phyloP scores from a whole-genome alignment of 2,113 vertebrate species.

The Gallinago jamesoni region DNA sequence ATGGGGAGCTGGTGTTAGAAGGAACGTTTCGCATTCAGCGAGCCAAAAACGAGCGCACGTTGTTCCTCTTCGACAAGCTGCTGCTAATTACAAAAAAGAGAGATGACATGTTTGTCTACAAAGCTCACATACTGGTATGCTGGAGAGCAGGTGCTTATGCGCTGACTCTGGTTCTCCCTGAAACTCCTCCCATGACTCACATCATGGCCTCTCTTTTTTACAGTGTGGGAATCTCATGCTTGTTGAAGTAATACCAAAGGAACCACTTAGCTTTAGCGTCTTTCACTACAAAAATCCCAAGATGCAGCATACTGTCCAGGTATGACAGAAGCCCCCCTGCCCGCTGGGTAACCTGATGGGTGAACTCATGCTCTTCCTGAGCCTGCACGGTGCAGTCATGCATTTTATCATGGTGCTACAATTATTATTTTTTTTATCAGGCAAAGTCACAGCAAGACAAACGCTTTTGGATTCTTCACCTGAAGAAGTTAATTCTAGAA shows the following conservation, averaged over 20 bases:
- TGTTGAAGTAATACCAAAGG: constrained; percentile 97
- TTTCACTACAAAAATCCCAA: constrained; percentile 99
- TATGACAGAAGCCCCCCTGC: constrained; percentile 57
- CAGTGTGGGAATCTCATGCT: constrained; percentile 99
- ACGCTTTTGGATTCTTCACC: constrained; percentile 94
- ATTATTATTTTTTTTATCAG: constrained; percentile 64
- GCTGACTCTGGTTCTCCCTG: not conserved
- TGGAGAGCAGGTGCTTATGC: no score
- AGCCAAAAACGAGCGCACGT: constrained; percentile 94
- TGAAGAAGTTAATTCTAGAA: constrained; percentile 97
- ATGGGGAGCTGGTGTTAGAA: constrained; percentile 93
- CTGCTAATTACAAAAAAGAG: constrained; percentile 96
- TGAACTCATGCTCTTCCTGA: not conserved
- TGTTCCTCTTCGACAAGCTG: constrained; percentile 96
- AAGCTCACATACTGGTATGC: constrained; percentile 95
- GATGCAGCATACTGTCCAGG: constrained; percentile 98
- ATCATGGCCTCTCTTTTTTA: not conserved
- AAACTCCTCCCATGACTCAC: not conserved
- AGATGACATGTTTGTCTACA: constrained; percentile 92
- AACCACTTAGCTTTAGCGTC: constrained; percentile 94
- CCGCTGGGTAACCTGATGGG: not conserved
- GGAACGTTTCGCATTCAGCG: constrained; percentile 95
- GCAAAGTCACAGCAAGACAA: constrained; percentile 97
- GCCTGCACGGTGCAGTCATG: not conserved
- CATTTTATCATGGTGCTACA: not conserved